Conservation (phyloP, 2,113 vertebrate genomes). For the Cyprinodon variegatus region DNA sequence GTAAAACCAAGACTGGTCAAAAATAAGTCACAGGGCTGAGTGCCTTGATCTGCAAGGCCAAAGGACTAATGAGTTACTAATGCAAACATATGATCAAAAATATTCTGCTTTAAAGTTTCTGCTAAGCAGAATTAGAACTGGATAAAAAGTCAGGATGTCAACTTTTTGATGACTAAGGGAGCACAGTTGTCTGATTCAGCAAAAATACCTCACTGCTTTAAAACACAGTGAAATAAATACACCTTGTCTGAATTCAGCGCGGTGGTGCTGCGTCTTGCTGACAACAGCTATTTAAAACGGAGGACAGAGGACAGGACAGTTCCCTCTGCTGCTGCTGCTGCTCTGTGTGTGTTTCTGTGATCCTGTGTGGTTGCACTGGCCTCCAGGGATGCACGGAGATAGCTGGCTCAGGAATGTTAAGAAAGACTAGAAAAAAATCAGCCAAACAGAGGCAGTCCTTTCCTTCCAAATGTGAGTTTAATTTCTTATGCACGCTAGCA, state of each 20-base stretch:
- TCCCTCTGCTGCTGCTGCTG: slow-evolving; percentile 24
- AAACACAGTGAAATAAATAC: slow-evolving; percentile 37
- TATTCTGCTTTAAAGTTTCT: neutral
- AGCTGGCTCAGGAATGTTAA: slow-evolving; percentile 52
- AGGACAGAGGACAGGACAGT: slow-evolving; percentile 40
- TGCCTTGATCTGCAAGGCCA: neutral
- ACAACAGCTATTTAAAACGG: slow-evolving; percentile 55
- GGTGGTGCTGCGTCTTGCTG: slow-evolving; percentile 45
- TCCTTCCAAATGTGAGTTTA: slow-evolving; percentile 18
- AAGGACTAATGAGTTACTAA: neutral
- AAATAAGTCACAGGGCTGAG: neutral
- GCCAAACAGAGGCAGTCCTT: slow-evolving; percentile 16
- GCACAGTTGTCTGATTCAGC: slow-evolving; percentile 19
- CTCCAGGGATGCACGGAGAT: slow-evolving; percentile 55
- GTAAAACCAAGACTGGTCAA: neutral
- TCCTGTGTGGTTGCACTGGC: slow-evolving; percentile 38
- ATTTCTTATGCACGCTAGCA: slow-evolving; percentile 1
- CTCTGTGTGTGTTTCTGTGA: slow-evolving; percentile 35
- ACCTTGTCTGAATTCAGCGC: slow-evolving; percentile 45
- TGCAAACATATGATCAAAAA: neutral
- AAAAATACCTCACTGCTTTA: slow-evolving; percentile 32
- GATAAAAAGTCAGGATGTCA: slow-evolving; percentile 24
- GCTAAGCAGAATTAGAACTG: neutral
- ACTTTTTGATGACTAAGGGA: slow-evolving; percentile 27
- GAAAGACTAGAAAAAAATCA: slow-evolving; percentile 32